Evolutionary conservation across 2,888 invertebrate species (phyloP), one percentile per base, ranked within the genome.

Genomic region (Elgonia sp.): DNA sequence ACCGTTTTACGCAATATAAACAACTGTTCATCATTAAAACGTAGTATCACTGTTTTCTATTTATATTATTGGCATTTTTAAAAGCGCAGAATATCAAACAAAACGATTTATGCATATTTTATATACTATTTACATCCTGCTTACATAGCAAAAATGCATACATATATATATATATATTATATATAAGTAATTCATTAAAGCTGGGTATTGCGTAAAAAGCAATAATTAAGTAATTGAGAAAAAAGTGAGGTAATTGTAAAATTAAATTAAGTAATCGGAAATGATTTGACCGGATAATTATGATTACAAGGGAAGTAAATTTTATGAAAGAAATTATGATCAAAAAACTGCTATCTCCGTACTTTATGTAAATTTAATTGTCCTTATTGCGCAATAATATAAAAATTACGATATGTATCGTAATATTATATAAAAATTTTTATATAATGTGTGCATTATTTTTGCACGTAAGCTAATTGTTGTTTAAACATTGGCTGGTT

Each of bases 321-420:
- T 86, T 76, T 21, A 72, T 50, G 77, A 77, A 86, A 80, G 75
- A 75, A 69, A 76, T 81, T 63, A 69, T 69, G 37, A 20, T 63
- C 69, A 62, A 76, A 81, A 72, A 79, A 79, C 29, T 18, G 21
- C 42, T 63, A 73, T 55, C 62, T 72, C 50, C 16, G 16, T 29
- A 57, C 14, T 85, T 81, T 81, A 86, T 86, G 86, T 86, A 86
- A 86, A 85, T 77, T 73, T 80, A 85, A 85, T 85, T 85, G 63
- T 50, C 20, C 21, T 65, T 57, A 72, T 86, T 77, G 21, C 46
- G 63, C 67, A 83, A 86, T 77, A 62, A 6, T 50, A 72, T 72
- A 70, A 72, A 55, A 65, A 76, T 72, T 50, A 72, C 37, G 55
- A 80, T 70, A 53, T n/a, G 29, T 63, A 67, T 76, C 55, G 42